phyloP scores from a whole-genome alignment of 2,113 vertebrate species.

The Xiphophorus couchianus region DNA sequence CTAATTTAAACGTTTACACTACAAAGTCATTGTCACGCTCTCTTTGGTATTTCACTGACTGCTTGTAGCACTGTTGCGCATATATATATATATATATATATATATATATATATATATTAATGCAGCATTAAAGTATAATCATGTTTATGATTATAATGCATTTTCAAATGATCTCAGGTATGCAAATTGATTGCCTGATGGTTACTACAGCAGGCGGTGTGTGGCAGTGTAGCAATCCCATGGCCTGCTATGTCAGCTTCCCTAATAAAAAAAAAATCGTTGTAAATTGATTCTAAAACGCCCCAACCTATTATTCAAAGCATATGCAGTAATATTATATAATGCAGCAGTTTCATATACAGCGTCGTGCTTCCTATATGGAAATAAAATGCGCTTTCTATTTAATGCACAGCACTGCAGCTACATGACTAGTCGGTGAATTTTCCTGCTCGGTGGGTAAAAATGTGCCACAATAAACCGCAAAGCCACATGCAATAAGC shows the following conservation, averaged over 20 bases:
- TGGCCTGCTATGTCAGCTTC: conserved; percentile 37
- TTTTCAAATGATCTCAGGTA: background rate
- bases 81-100: too few species aligned
- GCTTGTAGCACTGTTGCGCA: background rate
- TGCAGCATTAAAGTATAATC: background rate
- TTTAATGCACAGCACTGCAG: conserved; percentile 10
- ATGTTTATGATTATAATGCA: background rate
- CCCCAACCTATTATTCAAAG: background rate
- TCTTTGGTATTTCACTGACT: background rate
- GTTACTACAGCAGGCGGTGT: conserved; percentile 4
- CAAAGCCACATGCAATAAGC: background rate
- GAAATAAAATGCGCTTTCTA: background rate
- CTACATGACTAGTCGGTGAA: conserved; percentile 18
- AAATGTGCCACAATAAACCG: conserved; percentile 30
- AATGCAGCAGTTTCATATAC: conserved; percentile 41
- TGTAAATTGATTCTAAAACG: conserved; percentile 21
- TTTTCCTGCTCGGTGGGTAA: conserved; percentile 30
- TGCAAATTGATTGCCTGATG: background rate
- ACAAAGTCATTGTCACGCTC: background rate
- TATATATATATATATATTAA: too few species aligned
- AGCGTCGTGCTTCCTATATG: background rate
- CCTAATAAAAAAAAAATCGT: background rate
- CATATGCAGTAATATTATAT: background rate
- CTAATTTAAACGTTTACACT: background rate
- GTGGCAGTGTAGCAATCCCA: conserved; percentile 15